A percentile compares a stretch with the other conserved stretches of the same genome.
These are phyloP conservation scores for Calliphora vicina DNA, from an alignment of 1,140 invertebrate genomes.

Conservation along the genomic window DNA sequence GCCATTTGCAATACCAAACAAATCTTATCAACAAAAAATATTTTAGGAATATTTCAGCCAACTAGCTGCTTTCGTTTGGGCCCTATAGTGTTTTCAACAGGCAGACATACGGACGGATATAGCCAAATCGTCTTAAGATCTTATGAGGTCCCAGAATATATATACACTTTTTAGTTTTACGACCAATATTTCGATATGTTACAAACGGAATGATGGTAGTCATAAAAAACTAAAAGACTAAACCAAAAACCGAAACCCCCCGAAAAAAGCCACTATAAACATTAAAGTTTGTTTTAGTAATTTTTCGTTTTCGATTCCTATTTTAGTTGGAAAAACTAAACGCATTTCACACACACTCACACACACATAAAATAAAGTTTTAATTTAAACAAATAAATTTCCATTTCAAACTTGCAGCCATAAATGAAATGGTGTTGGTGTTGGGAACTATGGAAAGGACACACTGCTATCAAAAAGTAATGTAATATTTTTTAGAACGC, in stretches of 20 bases:
- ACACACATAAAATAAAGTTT: background rate
- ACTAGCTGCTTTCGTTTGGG: too few species aligned
- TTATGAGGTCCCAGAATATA: too few species aligned
- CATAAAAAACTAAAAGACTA: background rate
- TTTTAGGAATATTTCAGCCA: too few species aligned
- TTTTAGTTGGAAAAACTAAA: background rate
- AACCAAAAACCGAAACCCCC: too few species aligned
- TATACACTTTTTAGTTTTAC: too few species aligned
- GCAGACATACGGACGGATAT: too few species aligned
- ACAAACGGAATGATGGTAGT: too few species aligned
- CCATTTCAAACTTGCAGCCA: background rate
- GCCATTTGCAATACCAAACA: too few species aligned
- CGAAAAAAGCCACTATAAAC: background rate
- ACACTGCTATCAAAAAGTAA: background rate
- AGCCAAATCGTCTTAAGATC: too few species aligned
- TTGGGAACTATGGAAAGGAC: background rate
- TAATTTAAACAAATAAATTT: constrained; percentile 1
- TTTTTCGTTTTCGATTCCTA: background rate
- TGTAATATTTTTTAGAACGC: background rate
- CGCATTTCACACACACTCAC: background rate
- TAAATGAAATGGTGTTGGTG: background rate
- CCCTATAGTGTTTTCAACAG: too few species aligned
- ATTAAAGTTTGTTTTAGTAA: background rate
- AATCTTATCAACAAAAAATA: too few species aligned
- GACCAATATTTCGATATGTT: too few species aligned